Conservation (phyloP, 1,140 invertebrate species). For the Drosophila bocki region DNA sequence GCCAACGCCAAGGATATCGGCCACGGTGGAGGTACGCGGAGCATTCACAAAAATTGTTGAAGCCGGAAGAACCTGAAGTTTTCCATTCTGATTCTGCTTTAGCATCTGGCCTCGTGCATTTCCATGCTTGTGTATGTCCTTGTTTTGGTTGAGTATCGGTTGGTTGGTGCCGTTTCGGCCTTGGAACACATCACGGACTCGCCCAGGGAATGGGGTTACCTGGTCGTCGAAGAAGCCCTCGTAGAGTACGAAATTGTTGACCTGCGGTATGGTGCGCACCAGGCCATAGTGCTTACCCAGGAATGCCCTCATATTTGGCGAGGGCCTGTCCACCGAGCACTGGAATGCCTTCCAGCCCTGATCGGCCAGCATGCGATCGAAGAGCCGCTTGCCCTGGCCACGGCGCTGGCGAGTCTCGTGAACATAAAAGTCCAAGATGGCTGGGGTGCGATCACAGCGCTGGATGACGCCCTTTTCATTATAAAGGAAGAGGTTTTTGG, state of each 20-base stretch:
- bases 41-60: too few species aligned
- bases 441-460: conserved; percentile 88
- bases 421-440: conserved; percentile 94
- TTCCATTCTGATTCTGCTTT: background rate
- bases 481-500: conserved; percentile 92
- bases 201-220: accelerated
- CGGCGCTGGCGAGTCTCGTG: conserved; percentile 91
- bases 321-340: conserved; percentile 95
- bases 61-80: too few species aligned
- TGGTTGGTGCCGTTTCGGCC: background rate
- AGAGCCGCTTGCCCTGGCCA: conserved; percentile 91
- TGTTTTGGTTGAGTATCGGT: background rate
- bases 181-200: background rate
- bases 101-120: background rate
- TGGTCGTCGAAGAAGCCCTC: conserved; percentile 89
- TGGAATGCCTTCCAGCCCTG: conserved; percentile 88
- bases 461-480: conserved; percentile 87
- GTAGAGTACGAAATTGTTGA: conserved; percentile 95
- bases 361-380: conserved; percentile 91
- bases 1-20: conserved; percentile 16
- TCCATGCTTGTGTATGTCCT: background rate
- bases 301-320: conserved; percentile 93
- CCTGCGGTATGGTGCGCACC: conserved; percentile 90
- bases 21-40: background rate
- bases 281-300: conserved; percentile 92